Conservation (phyloP, 2,888 invertebrate species). For the Plagodis pulveraria region DNA sequence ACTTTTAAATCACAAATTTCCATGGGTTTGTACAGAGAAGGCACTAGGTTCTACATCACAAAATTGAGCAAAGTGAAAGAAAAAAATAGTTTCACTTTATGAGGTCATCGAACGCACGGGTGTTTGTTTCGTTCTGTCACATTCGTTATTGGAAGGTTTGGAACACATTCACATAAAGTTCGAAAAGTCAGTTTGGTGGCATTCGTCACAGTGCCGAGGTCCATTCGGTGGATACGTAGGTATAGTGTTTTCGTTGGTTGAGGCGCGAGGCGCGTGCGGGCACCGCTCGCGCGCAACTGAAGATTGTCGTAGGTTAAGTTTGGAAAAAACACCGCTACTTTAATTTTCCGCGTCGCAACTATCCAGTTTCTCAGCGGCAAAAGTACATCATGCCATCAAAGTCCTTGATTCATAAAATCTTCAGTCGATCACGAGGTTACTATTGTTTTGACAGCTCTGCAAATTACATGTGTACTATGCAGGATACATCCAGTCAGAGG, state of each 20-base stretch:
- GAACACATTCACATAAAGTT: slow-evolving; percentile 54
- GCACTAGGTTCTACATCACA: slow-evolving; percentile 80
- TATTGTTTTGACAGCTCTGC: slow-evolving; percentile 77
- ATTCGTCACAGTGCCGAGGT: slow-evolving; percentile 54
- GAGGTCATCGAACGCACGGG: slow-evolving; percentile 67
- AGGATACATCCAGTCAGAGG: slow-evolving; percentile 57
- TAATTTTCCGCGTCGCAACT: slow-evolving; percentile 73
- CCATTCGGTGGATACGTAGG: slow-evolving; percentile 66
- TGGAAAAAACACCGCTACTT: slow-evolving; percentile 77
- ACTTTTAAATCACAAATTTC: slow-evolving; percentile 78
- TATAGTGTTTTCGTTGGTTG: slow-evolving; percentile 61
- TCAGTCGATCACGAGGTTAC: slow-evolving; percentile 49
- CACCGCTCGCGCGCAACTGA: slow-evolving; percentile 82
- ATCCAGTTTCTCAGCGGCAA: slow-evolving; percentile 63
- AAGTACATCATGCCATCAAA: slow-evolving; percentile 53
- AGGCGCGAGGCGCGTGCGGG: slow-evolving; percentile 70
- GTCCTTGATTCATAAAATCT: slow-evolving; percentile 38
- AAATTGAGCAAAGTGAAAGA: slow-evolving; percentile 77
- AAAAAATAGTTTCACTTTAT: slow-evolving; percentile 67
- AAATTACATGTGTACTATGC: slow-evolving; percentile 59
- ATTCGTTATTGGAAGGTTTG: slow-evolving; percentile 64
- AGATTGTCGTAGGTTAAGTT: slow-evolving; percentile 82
- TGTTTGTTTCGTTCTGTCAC: slow-evolving; percentile 55
- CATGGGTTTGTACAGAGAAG: slow-evolving; percentile 71
- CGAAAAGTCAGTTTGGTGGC: slow-evolving; percentile 59